Evolutionary conservation across 2,888 invertebrate genomes (phyloP).

Genomic region (Blomia tropicalis): DNA sequence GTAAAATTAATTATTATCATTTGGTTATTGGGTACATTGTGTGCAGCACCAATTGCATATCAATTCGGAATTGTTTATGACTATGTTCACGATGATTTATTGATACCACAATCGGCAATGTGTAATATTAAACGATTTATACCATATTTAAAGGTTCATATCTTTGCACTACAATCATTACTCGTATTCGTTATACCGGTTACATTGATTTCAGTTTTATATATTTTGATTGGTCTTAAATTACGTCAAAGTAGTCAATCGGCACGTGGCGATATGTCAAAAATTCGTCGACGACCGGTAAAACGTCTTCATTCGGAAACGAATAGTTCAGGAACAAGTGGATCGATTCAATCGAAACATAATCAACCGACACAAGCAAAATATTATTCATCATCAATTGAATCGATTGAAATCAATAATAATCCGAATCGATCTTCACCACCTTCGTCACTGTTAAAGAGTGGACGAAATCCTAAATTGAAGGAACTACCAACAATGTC

Average conservation of each 20-base stretch:
- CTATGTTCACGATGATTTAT: constrained; percentile 1
- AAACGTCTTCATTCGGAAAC: constrained; percentile 4
- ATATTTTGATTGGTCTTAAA: constrained; percentile 39
- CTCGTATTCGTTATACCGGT: constrained; percentile 50
- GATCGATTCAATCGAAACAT: neutral
- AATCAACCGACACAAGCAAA: neutral
- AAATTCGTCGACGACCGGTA: neutral
- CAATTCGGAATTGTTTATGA: constrained; percentile 52
- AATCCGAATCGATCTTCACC: neutral
- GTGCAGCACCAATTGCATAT: constrained; percentile 38
- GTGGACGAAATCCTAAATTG: neutral
- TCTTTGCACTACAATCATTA: constrained; percentile 63
- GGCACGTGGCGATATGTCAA: constrained; percentile 21
- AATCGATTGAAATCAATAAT: constrained; percentile 1
- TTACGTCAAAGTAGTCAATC: constrained; percentile 24
- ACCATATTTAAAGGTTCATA: constrained; percentile 50
- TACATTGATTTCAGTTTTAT: constrained; percentile 64
- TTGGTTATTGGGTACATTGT: constrained; percentile 55
- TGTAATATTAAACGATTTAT: constrained; percentile 43
- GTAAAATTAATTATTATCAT: constrained; percentile 59
- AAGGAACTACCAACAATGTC: neutral
- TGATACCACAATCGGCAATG: constrained; percentile 19
- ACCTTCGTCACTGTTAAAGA: neutral
- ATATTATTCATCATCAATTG: neutral
- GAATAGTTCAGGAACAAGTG: neutral